Percentiles rank a stretch among this genome's conserved stretches.
phyloP scores from a whole-genome alignment of 2,888 invertebrate genomes.

The Chrysina gloriosa region DNA sequence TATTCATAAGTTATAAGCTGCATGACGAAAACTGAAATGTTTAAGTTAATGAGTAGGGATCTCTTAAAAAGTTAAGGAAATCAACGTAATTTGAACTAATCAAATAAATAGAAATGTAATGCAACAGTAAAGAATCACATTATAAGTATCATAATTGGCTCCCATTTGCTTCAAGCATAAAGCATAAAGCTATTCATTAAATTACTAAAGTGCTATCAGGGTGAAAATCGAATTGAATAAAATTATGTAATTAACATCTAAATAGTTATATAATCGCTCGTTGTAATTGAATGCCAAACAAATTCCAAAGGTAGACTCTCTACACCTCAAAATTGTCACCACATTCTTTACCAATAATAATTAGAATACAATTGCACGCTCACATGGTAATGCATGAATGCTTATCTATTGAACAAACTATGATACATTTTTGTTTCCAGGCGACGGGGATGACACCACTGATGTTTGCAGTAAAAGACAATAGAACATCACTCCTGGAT shows the following conservation, averaged over 20 bases:
- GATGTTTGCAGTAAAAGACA: constrained; percentile 97
- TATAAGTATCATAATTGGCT: no score
- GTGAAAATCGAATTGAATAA: background rate
- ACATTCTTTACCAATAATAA: background rate
- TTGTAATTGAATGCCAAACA: background rate
- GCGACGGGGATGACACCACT: constrained; percentile 93
- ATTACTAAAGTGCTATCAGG: background rate
- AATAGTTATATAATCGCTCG: background rate
- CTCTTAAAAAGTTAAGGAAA: no score
- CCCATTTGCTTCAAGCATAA: no score
- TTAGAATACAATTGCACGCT: background rate
- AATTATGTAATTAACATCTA: background rate
- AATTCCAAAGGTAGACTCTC: background rate
- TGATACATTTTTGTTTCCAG: constrained; percentile 69
- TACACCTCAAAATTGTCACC: background rate
- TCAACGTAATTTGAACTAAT: no score
- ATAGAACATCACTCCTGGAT: constrained; percentile 89
- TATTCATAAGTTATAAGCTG: no score
- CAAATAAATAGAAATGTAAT: no score
- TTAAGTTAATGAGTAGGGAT: no score
- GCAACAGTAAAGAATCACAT: no score
- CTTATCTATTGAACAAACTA: constrained; percentile 59
- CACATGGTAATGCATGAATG: constrained; percentile 17
- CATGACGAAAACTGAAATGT: no score
- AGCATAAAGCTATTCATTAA: background rate